A percentile compares a stretch with the other conserved stretches of the same genome.
Conservation (phyloP, 2,113 vertebrate species). For the Pluvianellus socialis region DNA sequence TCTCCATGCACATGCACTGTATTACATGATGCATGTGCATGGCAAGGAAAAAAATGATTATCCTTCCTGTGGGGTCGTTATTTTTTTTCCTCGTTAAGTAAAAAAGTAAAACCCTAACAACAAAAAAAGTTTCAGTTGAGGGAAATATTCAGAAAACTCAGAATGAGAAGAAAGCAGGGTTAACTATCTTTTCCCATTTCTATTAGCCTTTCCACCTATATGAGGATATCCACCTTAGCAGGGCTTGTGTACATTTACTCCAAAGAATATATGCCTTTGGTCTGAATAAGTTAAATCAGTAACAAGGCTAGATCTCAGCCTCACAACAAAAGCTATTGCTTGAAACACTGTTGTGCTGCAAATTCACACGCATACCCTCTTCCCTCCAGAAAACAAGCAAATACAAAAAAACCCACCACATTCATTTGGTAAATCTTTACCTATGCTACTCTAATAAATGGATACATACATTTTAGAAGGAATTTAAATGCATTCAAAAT, state of each 20-base stretch:
- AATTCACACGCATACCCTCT: background rate
- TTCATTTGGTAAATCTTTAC: constrained; percentile 18
- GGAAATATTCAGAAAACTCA: background rate
- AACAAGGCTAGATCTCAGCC: constrained; percentile 13
- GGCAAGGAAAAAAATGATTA: background rate
- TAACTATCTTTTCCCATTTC: background rate
- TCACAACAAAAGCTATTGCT: constrained; percentile 47
- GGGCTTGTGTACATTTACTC: background rate
- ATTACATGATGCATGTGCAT: background rate
- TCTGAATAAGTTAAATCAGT: constrained; percentile 29
- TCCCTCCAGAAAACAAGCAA: background rate
- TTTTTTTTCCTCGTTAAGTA: background rate
- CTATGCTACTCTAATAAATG: constrained; percentile 29
- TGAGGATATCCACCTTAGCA: background rate
- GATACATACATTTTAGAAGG: constrained; percentile 26
- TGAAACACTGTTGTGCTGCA: constrained; percentile 21
- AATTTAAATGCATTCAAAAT: constrained; percentile 61
- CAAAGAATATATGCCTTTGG: background rate
- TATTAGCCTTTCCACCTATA: background rate
- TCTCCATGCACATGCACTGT: background rate
- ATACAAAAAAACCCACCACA: background rate
- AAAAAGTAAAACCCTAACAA: background rate
- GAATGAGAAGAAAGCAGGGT: background rate
- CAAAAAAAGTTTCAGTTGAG: background rate
- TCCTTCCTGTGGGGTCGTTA: background rate